Percentiles rank a stretch among this genome's conserved stretches.
Evolutionary conservation across 2,113 vertebrate species (phyloP).

Genomic region (Engraulis encrasicolus): DNA sequence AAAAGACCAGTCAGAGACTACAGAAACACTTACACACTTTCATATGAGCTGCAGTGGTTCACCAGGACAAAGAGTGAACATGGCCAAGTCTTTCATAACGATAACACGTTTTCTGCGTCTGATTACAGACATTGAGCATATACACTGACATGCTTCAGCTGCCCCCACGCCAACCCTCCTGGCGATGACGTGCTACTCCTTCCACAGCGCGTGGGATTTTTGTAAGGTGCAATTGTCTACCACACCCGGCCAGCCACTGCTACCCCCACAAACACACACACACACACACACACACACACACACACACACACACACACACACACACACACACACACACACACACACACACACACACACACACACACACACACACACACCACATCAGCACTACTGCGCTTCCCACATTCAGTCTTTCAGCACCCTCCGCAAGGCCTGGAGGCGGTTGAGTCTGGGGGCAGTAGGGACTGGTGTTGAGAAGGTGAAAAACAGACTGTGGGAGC

Average conservation of each 20-base stretch:
- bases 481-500: slow-evolving; percentile 56
- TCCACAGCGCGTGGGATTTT: slow-evolving; percentile 59
- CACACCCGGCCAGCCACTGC: slow-evolving; percentile 3
- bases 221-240: slow-evolving; percentile 58
- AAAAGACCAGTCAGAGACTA: neutral
- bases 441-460: no score
- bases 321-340: neutral
- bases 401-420: slow-evolving; percentile 76
- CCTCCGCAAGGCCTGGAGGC: slow-evolving; percentile 60
- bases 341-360: neutral
- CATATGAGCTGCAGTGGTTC: slow-evolving; percentile 11
- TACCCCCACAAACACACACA: slow-evolving; percentile 45
- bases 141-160: slow-evolving; percentile 78
- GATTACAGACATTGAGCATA: slow-evolving; percentile 79
- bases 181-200: slow-evolving; percentile 70
- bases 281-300: neutral
- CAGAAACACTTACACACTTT: slow-evolving; percentile 25
- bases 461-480: slow-evolving; percentile 63
- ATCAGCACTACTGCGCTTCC: slow-evolving; percentile 56
- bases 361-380: neutral
- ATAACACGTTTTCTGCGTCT: slow-evolving; percentile 89
- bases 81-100: slow-evolving; percentile 79
- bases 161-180: neutral
- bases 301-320: neutral
- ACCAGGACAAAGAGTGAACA: slow-evolving; percentile 67